Evolutionary conservation across 2,888 invertebrate species (phyloP), one percentile per base, ranked within the genome.

Genomic region (Plebejus melissa): DNA sequence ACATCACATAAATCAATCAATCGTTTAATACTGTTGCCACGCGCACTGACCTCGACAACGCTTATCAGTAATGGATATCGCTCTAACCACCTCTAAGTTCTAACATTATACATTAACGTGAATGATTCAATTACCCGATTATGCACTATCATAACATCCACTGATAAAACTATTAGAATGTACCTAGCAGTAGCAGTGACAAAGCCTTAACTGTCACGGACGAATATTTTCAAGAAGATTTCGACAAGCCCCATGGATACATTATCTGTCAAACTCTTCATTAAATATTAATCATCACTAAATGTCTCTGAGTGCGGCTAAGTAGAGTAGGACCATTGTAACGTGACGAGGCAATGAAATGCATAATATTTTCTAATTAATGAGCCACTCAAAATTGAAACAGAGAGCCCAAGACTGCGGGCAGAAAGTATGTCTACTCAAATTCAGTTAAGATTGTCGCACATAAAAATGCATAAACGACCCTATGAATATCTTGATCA

Each of bases 1-100:
- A 13, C 32, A 5, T 5, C 60, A 13, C 65, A 65, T 36, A 36
- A 65, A 65, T 65, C 65, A 13, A 65, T 65, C 65, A 32, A 60
- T 28, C 60, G 65, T 36, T 36, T 11, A 28, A 32, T 65, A 36
- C 65, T 65, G 65, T 65, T 65, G 32, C 65, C 13, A 65, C 65
- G 65, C 65, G 65, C 11, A 60, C 32, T 65, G 65, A 65, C 65
- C 65, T 65, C 65, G 65, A 65, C 65, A 65, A 13, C 32, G 16
- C 65, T 60, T 65, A 65, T 65, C 65, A 32, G 65, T 65, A 65
- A 65, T 65, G 65, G 16, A 65, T 32, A 65, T 32, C 32, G 32
- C 32, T 65, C 32, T 36, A 36, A 54, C 54, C 54, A 54, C 16
- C 54, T 16, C 54, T 54, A 54, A 41, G 6, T 6, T 41, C 32